These are phyloP conservation scores for Asbolus verrucosus DNA, from an alignment of 1,140 invertebrate genomes.

Conservation along the genomic window DNA sequence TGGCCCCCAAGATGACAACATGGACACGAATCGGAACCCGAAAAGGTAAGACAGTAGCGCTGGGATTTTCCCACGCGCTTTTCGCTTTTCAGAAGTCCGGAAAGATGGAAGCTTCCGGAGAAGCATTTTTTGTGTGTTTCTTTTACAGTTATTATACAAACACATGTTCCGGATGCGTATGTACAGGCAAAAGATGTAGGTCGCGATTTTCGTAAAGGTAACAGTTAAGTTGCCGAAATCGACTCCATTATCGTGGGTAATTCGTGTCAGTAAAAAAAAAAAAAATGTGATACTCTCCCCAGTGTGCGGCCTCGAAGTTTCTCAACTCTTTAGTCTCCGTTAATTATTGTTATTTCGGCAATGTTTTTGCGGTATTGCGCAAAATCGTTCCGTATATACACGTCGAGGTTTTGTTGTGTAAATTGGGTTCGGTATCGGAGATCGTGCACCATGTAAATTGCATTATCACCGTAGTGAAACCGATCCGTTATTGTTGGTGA, in stretches of 20 bases:
- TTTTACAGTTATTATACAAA: conserved; percentile 17
- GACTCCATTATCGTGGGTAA: too few species aligned
- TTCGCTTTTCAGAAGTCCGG: conserved; percentile 4
- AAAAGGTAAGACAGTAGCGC: conserved; percentile 58
- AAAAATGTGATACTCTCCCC: neutral
- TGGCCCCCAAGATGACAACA: conserved; percentile 51
- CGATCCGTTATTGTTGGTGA: neutral
- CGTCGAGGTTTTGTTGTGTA: neutral
- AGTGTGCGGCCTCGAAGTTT: neutral
- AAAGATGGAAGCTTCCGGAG: neutral
- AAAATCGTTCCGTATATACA: too few species aligned
- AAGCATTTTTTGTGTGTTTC: neutral
- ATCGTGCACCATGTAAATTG: neutral
- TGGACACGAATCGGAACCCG: conserved; percentile 54
- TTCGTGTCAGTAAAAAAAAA: neutral
- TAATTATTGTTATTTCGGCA: neutral
- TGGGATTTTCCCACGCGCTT: too few species aligned
- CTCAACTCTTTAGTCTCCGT: neutral
- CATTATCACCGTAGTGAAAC: neutral
- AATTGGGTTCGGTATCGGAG: conserved; percentile 1
- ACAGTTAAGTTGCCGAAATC: conserved; percentile 21
- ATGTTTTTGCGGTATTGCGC: neutral
- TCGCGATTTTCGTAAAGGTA: conserved; percentile 17
- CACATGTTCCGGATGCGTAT: conserved; percentile 19
- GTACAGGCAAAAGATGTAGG: conserved; percentile 8